Evolutionary conservation across 2,797 vertebrate genomes (phyloP).

Genomic region (Allobates femoralis): DNA sequence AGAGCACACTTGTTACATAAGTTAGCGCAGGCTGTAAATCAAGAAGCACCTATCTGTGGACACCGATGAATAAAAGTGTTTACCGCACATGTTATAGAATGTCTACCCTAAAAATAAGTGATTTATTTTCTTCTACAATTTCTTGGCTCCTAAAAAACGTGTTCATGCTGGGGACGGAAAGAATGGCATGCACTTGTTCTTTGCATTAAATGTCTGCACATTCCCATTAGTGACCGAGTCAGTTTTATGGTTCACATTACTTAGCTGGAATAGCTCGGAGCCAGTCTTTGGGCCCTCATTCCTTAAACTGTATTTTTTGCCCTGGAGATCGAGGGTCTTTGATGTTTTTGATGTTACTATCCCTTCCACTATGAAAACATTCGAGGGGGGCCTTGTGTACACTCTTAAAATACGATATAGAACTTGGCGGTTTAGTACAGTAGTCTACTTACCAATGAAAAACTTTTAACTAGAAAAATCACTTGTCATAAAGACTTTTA

Average conservation of each 20-base stretch:
- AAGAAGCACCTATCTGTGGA: conserved; percentile 18
- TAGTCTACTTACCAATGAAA: too few relatives aligned
- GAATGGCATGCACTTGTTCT: conserved; percentile 20
- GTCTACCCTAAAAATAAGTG: conserved; percentile 47
- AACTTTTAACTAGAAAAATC: background rate
- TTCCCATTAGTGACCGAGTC: conserved; percentile 23
- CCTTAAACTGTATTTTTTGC: background rate
- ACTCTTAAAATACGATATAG: background rate
- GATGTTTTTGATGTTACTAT: background rate
- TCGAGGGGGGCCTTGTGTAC: background rate
- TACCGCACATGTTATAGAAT: conserved; percentile 36
- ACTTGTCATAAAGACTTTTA: background rate
- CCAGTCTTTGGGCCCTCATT: conserved; percentile 27
- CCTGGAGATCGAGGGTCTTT: background rate
- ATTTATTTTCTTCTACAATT: conserved; percentile 49
- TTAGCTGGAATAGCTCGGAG: conserved; percentile 8
- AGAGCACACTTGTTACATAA: conserved; percentile 27
- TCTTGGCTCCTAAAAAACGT: conserved; percentile 24
- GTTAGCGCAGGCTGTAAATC: conserved; percentile 27
- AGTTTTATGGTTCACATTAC: conserved; percentile 29
- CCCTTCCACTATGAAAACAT: background rate
- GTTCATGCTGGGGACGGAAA: background rate
- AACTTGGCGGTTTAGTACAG: background rate
- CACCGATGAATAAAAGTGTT: conserved; percentile 16
- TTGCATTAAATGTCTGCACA: conserved; percentile 25